A percentile compares a stretch with the other conserved stretches of the same genome.
phyloP scores from a whole-genome alignment of 2,113 vertebrate species.

The Aplodontia rufa region DNA sequence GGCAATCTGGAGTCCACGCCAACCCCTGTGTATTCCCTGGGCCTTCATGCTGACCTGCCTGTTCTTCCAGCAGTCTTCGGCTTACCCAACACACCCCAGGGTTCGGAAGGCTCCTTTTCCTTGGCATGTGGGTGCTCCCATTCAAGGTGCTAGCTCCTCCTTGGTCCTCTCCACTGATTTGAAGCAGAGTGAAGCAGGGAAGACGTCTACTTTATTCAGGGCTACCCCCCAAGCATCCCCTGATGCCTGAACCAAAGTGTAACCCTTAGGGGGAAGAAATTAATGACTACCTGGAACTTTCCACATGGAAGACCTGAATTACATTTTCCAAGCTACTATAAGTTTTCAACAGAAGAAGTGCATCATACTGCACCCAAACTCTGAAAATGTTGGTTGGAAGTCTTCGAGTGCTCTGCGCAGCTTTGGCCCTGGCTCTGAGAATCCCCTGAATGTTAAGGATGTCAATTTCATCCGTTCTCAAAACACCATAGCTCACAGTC shows the following conservation, averaged over 20 bases:
- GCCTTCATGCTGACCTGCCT: accelerated
- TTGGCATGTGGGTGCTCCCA: accelerated
- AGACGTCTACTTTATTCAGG: accelerated
- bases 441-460: not conserved
- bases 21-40: accelerated
- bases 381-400: not conserved
- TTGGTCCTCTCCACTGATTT: not conserved
- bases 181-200: not conserved
- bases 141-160: too few species aligned
- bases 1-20: not conserved
- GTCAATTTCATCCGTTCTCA: not conserved
- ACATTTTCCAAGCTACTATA: not conserved
- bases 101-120: not conserved
- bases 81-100: accelerated
- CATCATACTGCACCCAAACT: not conserved
- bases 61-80: not conserved
- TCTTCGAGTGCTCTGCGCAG: not conserved
- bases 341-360: not conserved
- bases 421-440: not conserved
- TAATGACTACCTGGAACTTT: not conserved
- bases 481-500: not conserved
- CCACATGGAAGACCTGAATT: not conserved
- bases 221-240: accelerated
- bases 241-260: not conserved
- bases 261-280: not conserved